Evolutionary conservation across 2,888 invertebrate species (phyloP), one percentile per base, ranked within the genome.

Genomic region (Petrolisthes manimaculis): DNA sequence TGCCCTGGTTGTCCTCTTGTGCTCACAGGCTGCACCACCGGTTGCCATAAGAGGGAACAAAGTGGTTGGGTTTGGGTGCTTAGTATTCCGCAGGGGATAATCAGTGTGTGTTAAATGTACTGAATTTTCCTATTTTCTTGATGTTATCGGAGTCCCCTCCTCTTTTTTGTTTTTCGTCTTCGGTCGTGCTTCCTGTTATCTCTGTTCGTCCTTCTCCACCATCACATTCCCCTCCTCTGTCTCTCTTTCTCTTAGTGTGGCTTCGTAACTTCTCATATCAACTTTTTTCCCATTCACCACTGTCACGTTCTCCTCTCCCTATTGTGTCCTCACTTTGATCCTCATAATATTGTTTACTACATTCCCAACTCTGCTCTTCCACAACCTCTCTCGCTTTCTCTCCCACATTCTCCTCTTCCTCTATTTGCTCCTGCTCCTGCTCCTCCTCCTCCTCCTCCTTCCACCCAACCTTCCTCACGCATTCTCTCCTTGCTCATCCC

Each of bases 181-280:
- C 5, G 37, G 24, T 56, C 24, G 5, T 9, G 24, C 24, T 69
- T 56, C 18, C 69, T 83, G 67, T 37, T 37, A 37, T 37, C 37
- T 37, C 37, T 37, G 37, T 37, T 37, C 37, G 37, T 37, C 37
- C 37, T 37, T 37, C 37, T 37, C 51, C 78, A 37, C 74, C 75
- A 54, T 71, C 21, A 54, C 55, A 37, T 24, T 83, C 75, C 54
- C 21, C 55, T 51, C 54, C 83, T 83, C 55, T 83, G 24, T 74
- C 74, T 84, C 77, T 84, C 83, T 74, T 5, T 54, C 71, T 83
- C 53, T n/a, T 69, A 18, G 4, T 77, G 6, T 71, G 6, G 6
- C 24, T 24, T 71, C 71, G n/a, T 71, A 14, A 6, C 71, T 71
- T n/a, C 71, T 6, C 71, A 71, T n/a, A 3, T 24, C 18, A 5